Evolutionary conservation across 2,888 invertebrate species (phyloP).

Genomic region (Scaptomyza flava): DNA sequence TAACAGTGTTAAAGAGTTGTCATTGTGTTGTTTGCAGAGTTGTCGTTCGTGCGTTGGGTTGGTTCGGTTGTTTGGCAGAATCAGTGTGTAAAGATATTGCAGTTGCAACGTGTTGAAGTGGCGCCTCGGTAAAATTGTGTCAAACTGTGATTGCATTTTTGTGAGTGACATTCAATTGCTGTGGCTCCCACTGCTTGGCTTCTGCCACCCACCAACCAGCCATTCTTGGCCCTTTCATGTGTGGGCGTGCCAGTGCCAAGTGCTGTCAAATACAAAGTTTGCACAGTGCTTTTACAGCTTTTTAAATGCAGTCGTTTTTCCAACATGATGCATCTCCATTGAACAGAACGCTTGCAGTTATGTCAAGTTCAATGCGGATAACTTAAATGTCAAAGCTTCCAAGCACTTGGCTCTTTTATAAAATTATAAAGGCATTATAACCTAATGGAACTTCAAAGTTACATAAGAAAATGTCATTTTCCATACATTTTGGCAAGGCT

Average conservation of each 20-base stretch:
- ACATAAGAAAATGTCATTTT: no score
- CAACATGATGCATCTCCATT: constrained; percentile 54
- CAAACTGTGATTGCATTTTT: constrained; percentile 80
- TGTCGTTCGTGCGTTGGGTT: constrained; percentile 61
- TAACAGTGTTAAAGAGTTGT: constrained; percentile 78
- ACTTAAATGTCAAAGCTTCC: constrained; percentile 9
- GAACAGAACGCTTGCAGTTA: constrained; percentile 19
- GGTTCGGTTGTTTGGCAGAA: constrained; percentile 35
- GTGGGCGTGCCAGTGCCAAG: constrained; percentile 41
- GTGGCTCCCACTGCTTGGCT: constrained; percentile 55
- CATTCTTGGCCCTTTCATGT: background rate
- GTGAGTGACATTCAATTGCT: constrained; percentile 78
- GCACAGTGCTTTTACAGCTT: constrained; percentile 43
- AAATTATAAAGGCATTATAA: background rate
- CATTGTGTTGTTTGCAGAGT: constrained; percentile 75
- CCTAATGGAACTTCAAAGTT: background rate
- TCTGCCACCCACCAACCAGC: constrained; percentile 18
- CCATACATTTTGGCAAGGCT: no score
- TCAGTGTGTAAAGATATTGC: constrained; percentile 71
- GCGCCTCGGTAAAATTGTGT: constrained; percentile 78
- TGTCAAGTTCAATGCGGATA: constrained; percentile 56
- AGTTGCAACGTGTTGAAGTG: constrained; percentile 80
- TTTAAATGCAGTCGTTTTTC: constrained; percentile 52
- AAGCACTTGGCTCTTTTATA: constrained; percentile 8
- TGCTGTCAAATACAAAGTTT: constrained; percentile 46